phyloP scores from a whole-genome alignment of 2,797 vertebrate genomes.

The Benthosema pterotum region DNA sequence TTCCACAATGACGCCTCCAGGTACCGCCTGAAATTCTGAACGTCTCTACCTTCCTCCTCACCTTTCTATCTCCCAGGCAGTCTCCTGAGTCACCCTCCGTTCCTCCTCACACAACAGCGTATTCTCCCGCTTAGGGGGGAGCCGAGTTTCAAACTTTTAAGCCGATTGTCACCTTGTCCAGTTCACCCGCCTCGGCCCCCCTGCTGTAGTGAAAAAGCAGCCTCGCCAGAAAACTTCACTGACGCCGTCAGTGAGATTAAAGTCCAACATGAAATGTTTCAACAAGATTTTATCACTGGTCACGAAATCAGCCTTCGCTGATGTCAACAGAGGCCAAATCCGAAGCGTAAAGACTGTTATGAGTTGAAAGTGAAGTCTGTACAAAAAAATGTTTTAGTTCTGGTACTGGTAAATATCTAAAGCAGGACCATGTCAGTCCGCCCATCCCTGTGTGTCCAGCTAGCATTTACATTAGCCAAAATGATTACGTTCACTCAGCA shows the following conservation, averaged over 20 bases:
- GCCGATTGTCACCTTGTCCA: neutral
- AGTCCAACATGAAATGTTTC: too few relatives aligned
- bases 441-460: too few relatives aligned
- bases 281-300: too few relatives aligned
- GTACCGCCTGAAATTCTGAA: slow-evolving; percentile 66
- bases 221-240: neutral
- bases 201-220: neutral
- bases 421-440: too few relatives aligned
- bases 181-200: neutral
- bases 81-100: slow-evolving; percentile 53
- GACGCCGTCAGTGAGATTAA: neutral
- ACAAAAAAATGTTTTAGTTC: too few relatives aligned
- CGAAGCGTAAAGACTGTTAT: too few relatives aligned
- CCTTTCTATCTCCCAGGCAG: slow-evolving; percentile 54
- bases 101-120: slow-evolving; percentile 58
- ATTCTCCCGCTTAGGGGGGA: slow-evolving; percentile 44
- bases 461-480: too few relatives aligned
- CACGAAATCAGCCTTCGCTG: too few relatives aligned
- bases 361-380: too few relatives aligned
- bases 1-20: slow-evolving; percentile 66
- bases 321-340: too few relatives aligned
- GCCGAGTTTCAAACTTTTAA: slow-evolving; percentile 10
- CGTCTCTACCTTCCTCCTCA: slow-evolving; percentile 35
- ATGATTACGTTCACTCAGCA: too few relatives aligned
- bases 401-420: too few relatives aligned